Base-by-base conservation (phyloP, 2,797 vertebrate species). In the Notolabrus celidotus region DNA sequence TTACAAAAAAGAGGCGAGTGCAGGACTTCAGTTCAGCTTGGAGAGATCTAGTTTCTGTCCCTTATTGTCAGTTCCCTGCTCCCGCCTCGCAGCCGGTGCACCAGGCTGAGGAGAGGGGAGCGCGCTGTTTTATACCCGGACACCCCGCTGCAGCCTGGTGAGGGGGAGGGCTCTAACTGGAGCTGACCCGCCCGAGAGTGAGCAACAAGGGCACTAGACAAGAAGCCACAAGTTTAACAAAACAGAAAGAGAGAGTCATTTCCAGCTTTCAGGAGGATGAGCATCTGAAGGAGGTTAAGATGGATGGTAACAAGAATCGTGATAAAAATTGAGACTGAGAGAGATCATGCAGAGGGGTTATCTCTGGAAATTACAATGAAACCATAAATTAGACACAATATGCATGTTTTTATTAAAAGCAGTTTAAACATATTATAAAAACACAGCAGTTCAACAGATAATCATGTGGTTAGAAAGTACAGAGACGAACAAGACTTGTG, bases 41-140 rank as follows among this genome's bases (percentile, higher is more conserved):
- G 81, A 86, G 80, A 81, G 64, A 59, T 67, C 34, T 45, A 20
- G 10, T 52, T 65, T 45, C 29, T 42, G 47, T 64, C 49, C 79
- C 71, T 58, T 74, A 2, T 34, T 34, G 2, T 67, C 34, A 27
- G 47, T n/a, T 71, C 22, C 56, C 22, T 16, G 39, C 19, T 58
- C 66, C 92, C 69, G 60, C 83, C 67, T 61, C 17, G 74, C 87
- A 89, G 89, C 86, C 64, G 67, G 29, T 85, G 80, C 20, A 12
- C 81, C 83, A 89, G 89, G 64, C 83, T 7, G 81, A 77, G 75
- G 11, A 46, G 54, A 74, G 31, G 34, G 66, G 19, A 52, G 80
- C 57, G 75, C 67, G 4, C 43, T 23, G 58, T 46, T 93, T 85
- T 92, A 92, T 92, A 88, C 59, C 19, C 7, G 20, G 33, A 23